Evolutionary conservation across 1,140 invertebrate species (phyloP).

Genomic region (Rhyzopertha dominica): DNA sequence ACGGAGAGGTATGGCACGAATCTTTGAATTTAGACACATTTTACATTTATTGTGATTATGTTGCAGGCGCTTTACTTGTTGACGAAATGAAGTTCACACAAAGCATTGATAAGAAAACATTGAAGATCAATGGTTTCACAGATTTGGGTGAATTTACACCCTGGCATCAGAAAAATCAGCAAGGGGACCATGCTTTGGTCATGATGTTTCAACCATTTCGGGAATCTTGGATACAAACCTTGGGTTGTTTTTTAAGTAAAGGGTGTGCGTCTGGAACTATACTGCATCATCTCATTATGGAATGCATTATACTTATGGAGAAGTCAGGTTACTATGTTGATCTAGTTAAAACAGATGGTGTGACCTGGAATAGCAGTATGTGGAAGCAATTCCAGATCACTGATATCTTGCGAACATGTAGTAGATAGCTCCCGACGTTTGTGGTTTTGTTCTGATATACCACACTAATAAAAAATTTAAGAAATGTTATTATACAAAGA

Average conservation of each 20-base stretch:
- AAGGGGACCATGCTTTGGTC: constrained; percentile 31
- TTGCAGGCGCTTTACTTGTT: no score
- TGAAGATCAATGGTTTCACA: constrained; percentile 20
- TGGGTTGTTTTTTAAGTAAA: constrained; percentile 27
- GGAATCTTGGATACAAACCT: constrained; percentile 24
- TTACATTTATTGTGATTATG: background rate
- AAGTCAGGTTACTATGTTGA: constrained; percentile 1
- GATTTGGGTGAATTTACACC: constrained; percentile 27
- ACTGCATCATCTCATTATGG: constrained; percentile 27
- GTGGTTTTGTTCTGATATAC: background rate
- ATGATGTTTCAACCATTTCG: constrained; percentile 31
- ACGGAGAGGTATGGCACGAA: background rate
- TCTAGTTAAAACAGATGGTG: constrained; percentile 3
- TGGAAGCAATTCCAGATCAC: constrained; percentile 2
- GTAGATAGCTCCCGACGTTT: background rate
- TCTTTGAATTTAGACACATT: background rate
- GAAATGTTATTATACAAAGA: no score
- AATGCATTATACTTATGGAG: constrained; percentile 5
- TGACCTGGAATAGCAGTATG: constrained; percentile 1
- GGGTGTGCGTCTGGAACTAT: constrained; percentile 18
- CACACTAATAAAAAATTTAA: background rate
- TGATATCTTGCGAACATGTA: constrained; percentile 1
- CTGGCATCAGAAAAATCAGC: constrained; percentile 17
- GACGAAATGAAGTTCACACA: no score
- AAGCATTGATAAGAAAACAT: constrained; percentile 13